phyloP scores from a whole-genome alignment of 2,113 vertebrate genomes.

The Oenanthe oenanthe region DNA sequence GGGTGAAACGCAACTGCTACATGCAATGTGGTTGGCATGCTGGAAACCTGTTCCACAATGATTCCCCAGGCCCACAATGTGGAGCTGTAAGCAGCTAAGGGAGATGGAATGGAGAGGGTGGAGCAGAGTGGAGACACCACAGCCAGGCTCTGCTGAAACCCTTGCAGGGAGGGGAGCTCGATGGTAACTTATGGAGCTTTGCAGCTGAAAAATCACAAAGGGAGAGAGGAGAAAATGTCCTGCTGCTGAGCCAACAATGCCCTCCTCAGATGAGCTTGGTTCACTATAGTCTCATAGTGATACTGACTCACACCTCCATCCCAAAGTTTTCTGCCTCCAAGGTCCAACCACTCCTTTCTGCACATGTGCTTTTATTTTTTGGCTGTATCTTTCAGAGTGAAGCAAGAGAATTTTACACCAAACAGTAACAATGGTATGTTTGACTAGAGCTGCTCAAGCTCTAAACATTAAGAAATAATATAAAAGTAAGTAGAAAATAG shows the following conservation, averaged over 20 bases:
- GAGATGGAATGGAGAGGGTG: background rate
- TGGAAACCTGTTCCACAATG: background rate
- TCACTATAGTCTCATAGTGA: background rate
- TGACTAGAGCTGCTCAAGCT: background rate
- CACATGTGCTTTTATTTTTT: background rate
- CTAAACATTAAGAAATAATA: background rate
- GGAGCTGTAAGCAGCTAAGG: background rate
- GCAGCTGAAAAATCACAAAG: background rate
- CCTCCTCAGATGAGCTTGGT: background rate
- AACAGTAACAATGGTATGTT: background rate
- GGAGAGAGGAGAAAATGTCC: background rate
- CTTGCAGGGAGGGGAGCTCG: accelerated
- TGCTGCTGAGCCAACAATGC: background rate
- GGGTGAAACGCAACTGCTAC: background rate
- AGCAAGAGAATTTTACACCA: background rate
- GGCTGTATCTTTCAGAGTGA: background rate
- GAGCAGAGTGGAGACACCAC: background rate
- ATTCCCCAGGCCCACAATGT: background rate
- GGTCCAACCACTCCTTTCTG: background rate
- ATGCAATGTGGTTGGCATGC: background rate
- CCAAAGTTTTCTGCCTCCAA: background rate
- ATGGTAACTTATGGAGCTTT: background rate
- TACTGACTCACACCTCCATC: background rate
- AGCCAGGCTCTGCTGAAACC: background rate
- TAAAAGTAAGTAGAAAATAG: background rate